Conservation (phyloP, 2,888 invertebrate species). For the Auanema sp. region DNA sequence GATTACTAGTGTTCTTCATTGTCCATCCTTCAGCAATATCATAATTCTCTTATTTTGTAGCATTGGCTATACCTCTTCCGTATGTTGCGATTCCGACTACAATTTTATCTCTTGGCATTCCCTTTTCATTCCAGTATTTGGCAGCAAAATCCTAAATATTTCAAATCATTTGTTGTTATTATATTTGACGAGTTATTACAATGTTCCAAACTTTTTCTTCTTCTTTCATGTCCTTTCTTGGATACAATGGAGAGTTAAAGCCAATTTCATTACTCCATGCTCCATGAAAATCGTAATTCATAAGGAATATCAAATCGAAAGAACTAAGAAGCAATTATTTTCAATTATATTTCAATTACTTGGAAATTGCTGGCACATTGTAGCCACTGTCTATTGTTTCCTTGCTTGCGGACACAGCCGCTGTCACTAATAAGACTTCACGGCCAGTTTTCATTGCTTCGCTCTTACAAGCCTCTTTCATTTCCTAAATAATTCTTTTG, state of each 20-base stretch:
- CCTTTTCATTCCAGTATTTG: constrained; percentile 72
- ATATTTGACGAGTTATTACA: constrained; percentile 12
- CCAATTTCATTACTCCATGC: constrained; percentile 49
- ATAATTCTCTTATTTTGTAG: neutral
- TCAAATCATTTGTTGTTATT: neutral
- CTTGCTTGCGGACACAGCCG: constrained; percentile 85
- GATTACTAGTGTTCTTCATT: constrained; percentile 37
- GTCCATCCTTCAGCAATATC: constrained; percentile 46
- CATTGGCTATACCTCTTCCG: constrained; percentile 41
- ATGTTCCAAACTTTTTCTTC: constrained; percentile 51
- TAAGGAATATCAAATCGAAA: constrained; percentile 54
- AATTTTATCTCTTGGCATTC: constrained; percentile 59
- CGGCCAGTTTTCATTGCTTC: constrained; percentile 44
- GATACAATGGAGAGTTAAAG: constrained; percentile 49
- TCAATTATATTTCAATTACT: constrained; percentile 23
- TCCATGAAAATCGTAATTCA: constrained; percentile 58
- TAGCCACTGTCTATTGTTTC: constrained; percentile 86
- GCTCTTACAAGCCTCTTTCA: constrained; percentile 49
- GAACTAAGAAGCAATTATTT: constrained; percentile 22
- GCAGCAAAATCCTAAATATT: constrained; percentile 77
- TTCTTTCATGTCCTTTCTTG: constrained; percentile 35
- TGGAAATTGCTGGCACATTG: constrained; percentile 71
- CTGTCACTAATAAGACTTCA: constrained; percentile 75
- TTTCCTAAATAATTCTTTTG: constrained; percentile 39
- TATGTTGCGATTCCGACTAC: constrained; percentile 59